These are phyloP conservation scores for Conus betulinus DNA, from an alignment of 1,140 invertebrate species.

Conservation along the genomic window DNA sequence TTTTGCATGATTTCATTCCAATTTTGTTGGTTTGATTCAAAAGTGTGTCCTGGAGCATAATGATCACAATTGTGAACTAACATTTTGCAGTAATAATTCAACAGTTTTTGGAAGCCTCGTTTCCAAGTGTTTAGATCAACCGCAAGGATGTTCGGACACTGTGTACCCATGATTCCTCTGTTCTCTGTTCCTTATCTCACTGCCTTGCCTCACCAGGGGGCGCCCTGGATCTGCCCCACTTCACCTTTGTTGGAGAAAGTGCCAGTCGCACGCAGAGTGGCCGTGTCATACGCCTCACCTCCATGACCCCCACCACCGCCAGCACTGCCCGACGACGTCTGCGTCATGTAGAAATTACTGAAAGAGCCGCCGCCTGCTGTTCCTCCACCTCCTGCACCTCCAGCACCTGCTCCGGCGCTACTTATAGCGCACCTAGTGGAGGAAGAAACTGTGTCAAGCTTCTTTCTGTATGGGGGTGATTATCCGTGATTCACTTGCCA, in stretches of 20 bases:
- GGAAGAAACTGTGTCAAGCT: not conserved
- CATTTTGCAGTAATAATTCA: too few relatives aligned
- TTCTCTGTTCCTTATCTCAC: slow-evolving; percentile 35
- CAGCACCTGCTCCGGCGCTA: slow-evolving; percentile 33
- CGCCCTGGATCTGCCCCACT: slow-evolving; percentile 42
- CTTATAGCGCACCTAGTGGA: slow-evolving; percentile 38
- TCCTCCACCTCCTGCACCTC: slow-evolving; percentile 42
- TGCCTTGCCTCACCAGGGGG: slow-evolving; percentile 40
- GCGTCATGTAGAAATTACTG: slow-evolving; percentile 41
- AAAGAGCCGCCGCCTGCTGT: slow-evolving; percentile 38
- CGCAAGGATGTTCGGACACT: not conserved
- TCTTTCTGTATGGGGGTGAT: not conserved
- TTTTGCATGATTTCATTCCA: too few relatives aligned
- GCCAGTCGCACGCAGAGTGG: slow-evolving; percentile 60
- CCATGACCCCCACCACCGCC: slow-evolving; percentile 43
- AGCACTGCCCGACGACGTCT: slow-evolving; percentile 31
- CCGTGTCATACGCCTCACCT: slow-evolving; percentile 50
- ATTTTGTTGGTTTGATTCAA: too few relatives aligned
- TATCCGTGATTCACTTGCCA: too few relatives aligned
- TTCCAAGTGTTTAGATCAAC: not conserved
- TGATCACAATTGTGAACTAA: too few relatives aligned
- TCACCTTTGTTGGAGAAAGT: slow-evolving; percentile 65
- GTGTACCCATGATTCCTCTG: not conserved
- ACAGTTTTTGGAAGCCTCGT: not conserved
- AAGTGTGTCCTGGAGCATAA: too few relatives aligned